Conservation (phyloP, 2,797 vertebrate species). For the Poecilia gillii region DNA sequence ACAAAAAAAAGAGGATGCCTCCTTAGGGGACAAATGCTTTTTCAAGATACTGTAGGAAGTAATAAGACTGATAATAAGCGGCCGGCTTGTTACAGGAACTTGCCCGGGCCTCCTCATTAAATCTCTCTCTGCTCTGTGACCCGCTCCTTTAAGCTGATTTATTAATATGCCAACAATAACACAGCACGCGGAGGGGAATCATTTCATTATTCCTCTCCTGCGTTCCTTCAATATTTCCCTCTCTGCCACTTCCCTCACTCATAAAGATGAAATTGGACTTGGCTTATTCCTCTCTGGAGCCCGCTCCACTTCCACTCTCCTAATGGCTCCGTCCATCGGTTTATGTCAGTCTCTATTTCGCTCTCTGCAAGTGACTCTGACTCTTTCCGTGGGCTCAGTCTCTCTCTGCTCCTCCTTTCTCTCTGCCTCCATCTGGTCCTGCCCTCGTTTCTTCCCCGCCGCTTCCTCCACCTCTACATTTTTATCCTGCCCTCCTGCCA, state of each 20-base stretch:
- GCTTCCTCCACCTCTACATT: constrained; percentile 35
- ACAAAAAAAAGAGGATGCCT: background rate
- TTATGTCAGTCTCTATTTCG: constrained; percentile 66
- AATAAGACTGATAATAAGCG: constrained; percentile 21
- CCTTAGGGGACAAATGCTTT: background rate
- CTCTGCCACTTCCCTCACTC: constrained; percentile 62
- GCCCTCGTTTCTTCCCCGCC: constrained; percentile 31
- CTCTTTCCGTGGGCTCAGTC: constrained; percentile 43
- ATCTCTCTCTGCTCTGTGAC: constrained; percentile 49
- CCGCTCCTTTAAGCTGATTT: constrained; percentile 48
- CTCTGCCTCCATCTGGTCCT: constrained; percentile 69
- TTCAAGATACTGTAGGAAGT: background rate
- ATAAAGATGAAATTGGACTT: constrained; percentile 65
- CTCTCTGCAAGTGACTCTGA: constrained; percentile 49
- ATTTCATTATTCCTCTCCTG: constrained; percentile 66
- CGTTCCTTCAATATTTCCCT: constrained; percentile 58
- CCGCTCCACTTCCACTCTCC: constrained; percentile 53
- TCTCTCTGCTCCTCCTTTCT: constrained; percentile 28
- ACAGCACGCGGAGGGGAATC: constrained; percentile 43
- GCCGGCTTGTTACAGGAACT: constrained; percentile 23
- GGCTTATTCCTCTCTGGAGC: constrained; percentile 66
- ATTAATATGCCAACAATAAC: constrained; percentile 50
- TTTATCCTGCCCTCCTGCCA: constrained; percentile 37
- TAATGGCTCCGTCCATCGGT: constrained; percentile 63
- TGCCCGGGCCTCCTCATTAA: constrained; percentile 50